Evolutionary conservation across 2,113 vertebrate genomes (phyloP).

Genomic region (Mustelus asterias): DNA sequence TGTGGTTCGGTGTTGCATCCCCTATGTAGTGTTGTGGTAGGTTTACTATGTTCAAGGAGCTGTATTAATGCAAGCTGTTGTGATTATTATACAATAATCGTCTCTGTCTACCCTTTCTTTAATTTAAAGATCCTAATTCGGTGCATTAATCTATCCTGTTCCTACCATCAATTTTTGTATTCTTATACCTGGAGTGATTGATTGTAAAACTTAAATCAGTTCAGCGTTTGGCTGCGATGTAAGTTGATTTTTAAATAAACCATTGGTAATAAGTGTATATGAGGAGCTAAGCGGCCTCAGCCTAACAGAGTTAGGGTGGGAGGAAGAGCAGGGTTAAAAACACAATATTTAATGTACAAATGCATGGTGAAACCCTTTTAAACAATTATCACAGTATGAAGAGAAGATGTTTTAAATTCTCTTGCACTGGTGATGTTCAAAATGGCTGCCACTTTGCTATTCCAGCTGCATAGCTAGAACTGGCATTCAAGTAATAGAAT

Average conservation of each 20-base stretch:
- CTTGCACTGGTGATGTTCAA: background rate
- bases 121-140: background rate
- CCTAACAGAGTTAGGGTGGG: background rate
- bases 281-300: background rate
- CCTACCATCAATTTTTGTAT: background rate
- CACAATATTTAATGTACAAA: background rate
- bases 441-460: background rate
- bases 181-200: background rate
- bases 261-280: background rate
- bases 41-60: background rate
- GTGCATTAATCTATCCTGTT: background rate
- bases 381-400: background rate
- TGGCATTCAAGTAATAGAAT: slow-evolving; percentile 5
- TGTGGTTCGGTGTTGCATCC: background rate
- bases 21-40: background rate
- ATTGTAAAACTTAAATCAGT: background rate
- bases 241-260: background rate
- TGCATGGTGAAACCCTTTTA: background rate
- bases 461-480: slow-evolving; percentile 22
- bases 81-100: background rate
- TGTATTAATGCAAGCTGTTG: no score
- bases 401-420: background rate
- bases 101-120: background rate
- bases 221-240: background rate
- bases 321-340: background rate